phyloP scores from a whole-genome alignment of 2,113 vertebrate species.

The Amphilophus citrinellus region DNA sequence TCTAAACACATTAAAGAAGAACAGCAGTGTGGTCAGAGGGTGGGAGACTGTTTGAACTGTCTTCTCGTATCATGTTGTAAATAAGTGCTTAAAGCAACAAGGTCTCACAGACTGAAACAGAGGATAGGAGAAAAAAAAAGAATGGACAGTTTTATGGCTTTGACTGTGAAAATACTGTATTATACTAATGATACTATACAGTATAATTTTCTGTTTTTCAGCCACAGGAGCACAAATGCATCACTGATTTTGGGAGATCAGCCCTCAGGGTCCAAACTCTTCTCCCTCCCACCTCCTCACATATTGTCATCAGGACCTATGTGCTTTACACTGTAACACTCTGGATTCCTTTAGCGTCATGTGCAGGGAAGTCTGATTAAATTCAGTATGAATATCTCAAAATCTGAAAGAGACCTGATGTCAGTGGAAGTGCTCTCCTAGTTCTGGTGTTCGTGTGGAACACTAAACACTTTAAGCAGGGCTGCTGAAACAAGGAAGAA shows the following conservation, averaged over 20 bases:
- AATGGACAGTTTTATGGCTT: background rate
- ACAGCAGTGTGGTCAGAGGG: constrained; percentile 13
- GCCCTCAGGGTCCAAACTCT: background rate
- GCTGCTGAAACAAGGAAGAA: too few species aligned
- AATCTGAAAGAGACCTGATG: too few species aligned
- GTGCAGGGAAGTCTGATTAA: too few species aligned
- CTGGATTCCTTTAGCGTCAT: too few species aligned
- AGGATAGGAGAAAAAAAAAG: too few species aligned
- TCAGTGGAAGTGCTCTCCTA: too few species aligned
- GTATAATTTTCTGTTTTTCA: background rate
- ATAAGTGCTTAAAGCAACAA: constrained; percentile 13
- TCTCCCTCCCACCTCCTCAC: background rate
- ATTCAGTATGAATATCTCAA: too few species aligned
- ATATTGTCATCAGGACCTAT: too few species aligned
- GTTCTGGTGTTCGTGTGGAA: too few species aligned
- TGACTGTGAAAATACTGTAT: background rate
- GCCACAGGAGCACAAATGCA: background rate
- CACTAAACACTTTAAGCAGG: too few species aligned
- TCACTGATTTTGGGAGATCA: background rate
- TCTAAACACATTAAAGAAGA: constrained; percentile 28
- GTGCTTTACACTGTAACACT: too few species aligned
- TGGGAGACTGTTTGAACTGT: constrained; percentile 22
- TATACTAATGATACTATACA: background rate
- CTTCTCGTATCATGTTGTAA: constrained; percentile 35
- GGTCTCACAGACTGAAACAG: constrained; percentile 17